A percentile compares a stretch with the other conserved stretches of the same genome.
phyloP scores from a whole-genome alignment of 2,888 invertebrate species.

The Melangyna quadrimaculata region DNA sequence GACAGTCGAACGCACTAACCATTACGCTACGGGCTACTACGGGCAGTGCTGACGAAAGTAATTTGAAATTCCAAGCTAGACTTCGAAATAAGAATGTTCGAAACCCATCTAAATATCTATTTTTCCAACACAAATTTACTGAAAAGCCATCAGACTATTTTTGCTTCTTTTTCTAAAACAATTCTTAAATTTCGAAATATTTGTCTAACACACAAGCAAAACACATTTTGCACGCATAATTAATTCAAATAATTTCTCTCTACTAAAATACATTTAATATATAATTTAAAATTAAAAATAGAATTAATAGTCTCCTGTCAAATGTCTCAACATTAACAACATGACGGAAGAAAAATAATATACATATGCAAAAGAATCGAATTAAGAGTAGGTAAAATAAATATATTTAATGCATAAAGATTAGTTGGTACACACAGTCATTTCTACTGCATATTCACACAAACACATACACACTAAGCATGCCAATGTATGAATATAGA shows the following conservation, averaged over 20 bases:
- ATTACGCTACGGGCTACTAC: too few species aligned
- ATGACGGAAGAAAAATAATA: conserved; percentile 64
- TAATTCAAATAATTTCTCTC: conserved; percentile 37
- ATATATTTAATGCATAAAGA: not conserved
- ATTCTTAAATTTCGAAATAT: conserved; percentile 25
- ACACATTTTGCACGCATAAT: conserved; percentile 49
- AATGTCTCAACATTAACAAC: conserved; percentile 67
- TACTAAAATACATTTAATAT: not conserved
- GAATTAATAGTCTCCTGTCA: conserved; percentile 68
- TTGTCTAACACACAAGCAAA: not conserved
- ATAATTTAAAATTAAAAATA: conserved; percentile 45
- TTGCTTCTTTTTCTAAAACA: too few species aligned
- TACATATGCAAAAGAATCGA: conserved; percentile 27
- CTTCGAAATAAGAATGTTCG: too few species aligned
- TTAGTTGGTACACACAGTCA: not conserved
- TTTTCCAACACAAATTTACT: not conserved
- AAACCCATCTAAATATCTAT: too few species aligned
- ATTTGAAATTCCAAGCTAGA: too few species aligned
- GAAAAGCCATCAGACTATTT: too few species aligned
- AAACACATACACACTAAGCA: not conserved
- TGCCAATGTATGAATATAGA: conserved; percentile 31
- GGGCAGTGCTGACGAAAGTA: too few species aligned
- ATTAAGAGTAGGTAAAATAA: conserved; percentile 41
- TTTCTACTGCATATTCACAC: not conserved
- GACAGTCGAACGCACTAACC: too few species aligned